These are phyloP conservation scores for Cantharis flavilabris DNA, from an alignment of 2,888 invertebrate genomes.

Conservation along the genomic window DNA sequence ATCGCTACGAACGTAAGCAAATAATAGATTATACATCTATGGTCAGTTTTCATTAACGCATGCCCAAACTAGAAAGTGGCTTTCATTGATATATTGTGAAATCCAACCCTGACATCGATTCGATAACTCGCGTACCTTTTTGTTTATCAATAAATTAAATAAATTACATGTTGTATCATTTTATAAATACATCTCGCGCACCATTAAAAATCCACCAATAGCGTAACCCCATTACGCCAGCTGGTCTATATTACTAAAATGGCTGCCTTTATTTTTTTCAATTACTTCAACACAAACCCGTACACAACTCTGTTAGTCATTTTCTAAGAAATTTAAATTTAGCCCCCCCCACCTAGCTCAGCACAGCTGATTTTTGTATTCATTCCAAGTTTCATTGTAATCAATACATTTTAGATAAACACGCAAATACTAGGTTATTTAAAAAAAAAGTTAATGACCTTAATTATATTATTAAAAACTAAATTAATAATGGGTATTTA, in stretches of 20 bases:
- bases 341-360: background rate
- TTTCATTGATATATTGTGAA: slow-evolving; percentile 31
- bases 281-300: background rate
- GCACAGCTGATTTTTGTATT: background rate
- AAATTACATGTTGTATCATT: background rate
- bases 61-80: slow-evolving; percentile 29
- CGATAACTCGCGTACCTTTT: slow-evolving; percentile 6
- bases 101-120: slow-evolving; percentile 32
- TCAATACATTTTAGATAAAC: background rate
- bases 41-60: slow-evolving; percentile 22
- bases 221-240: background rate
- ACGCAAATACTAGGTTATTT: background rate
- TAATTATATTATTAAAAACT: background rate
- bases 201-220: background rate
- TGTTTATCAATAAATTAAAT: slow-evolving; percentile 6
- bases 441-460: background rate
- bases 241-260: background rate
- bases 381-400: background rate
- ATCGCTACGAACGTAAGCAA: slow-evolving; percentile 15
- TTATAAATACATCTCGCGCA: background rate
- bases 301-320: background rate
- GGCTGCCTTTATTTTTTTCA: background rate
- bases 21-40: slow-evolving; percentile 24
- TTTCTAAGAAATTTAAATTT: background rate
- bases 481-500: background rate